Evolutionary conservation across 1,140 invertebrate genomes (phyloP).

Genomic region (Drosophila ohnishii): DNA sequence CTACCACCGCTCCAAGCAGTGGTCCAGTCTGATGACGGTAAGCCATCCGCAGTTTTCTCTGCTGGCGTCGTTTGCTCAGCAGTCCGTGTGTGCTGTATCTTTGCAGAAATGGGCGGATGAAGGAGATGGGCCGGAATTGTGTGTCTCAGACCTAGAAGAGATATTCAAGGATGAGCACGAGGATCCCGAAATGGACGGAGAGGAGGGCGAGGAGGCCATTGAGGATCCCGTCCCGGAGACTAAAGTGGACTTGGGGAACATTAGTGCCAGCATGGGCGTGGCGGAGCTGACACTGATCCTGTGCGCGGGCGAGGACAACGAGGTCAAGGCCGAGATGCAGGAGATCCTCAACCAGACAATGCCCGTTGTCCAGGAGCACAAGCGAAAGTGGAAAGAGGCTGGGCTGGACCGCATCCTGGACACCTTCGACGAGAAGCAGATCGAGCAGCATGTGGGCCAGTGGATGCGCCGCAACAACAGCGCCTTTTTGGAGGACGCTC

Average conservation of each 20-base stretch:
- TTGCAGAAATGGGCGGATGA: slow-evolving; percentile 13
- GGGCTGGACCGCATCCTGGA: slow-evolving; percentile 66
- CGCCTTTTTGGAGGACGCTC: slow-evolving; percentile 28
- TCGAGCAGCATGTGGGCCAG: slow-evolving; percentile 65
- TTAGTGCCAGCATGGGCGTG: slow-evolving; percentile 34
- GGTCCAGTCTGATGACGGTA: slow-evolving; percentile 54
- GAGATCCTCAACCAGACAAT: slow-evolving; percentile 68
- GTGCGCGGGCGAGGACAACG: slow-evolving; percentile 37
- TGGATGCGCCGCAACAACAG: slow-evolving; percentile 71
- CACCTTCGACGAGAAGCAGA: slow-evolving; percentile 72
- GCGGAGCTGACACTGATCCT: slow-evolving; percentile 52
- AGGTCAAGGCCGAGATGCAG: slow-evolving; percentile 36
- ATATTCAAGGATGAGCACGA: slow-evolving; percentile 25
- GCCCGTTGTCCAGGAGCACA: slow-evolving; percentile 67
- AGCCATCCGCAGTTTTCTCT: neutral
- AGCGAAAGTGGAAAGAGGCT: slow-evolving; percentile 66
- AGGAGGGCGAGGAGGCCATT: slow-evolving; percentile 31
- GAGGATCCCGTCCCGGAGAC: slow-evolving; percentile 28
- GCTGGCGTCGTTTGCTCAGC: slow-evolving; percentile 15
- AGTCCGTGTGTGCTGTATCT: neutral
- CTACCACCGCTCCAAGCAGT: slow-evolving; percentile 58
- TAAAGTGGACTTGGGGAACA: slow-evolving; percentile 25
- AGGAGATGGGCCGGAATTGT: slow-evolving; percentile 22
- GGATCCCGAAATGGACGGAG: neutral
- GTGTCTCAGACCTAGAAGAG: slow-evolving; percentile 30